These are phyloP conservation scores for Sebastes dallii DNA, from an alignment of 2,797 vertebrate genomes.

Conservation along the genomic window DNA sequence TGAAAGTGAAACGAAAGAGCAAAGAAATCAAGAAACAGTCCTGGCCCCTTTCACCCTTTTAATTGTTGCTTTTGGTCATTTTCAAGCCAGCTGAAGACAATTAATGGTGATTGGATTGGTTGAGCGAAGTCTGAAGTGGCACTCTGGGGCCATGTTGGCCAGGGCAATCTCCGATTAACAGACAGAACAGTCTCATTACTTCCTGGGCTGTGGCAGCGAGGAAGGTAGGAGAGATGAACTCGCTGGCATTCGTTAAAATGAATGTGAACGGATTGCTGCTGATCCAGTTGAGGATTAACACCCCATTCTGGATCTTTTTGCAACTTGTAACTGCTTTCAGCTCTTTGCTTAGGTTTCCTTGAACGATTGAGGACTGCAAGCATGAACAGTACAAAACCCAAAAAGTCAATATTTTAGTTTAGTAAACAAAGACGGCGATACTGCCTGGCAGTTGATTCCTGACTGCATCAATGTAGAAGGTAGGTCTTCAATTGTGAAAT, in stretches of 20 bases:
- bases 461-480: neutral
- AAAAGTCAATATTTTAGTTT: neutral
- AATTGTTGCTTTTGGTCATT: slow-evolving; percentile 64
- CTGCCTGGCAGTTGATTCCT: neutral
- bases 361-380: neutral
- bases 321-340: neutral
- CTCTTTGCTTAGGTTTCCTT: neutral
- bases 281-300: slow-evolving; percentile 7
- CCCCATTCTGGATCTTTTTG: neutral
- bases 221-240: slow-evolving; percentile 21
- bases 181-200: slow-evolving; percentile 73
- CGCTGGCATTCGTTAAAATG: slow-evolving; percentile 16
- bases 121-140: slow-evolving; percentile 48
- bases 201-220: slow-evolving; percentile 42
- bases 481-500: neutral
- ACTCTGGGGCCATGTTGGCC: slow-evolving; percentile 56
- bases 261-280: slow-evolving; percentile 14
- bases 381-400: too few species aligned
- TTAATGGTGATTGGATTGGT: slow-evolving; percentile 57
- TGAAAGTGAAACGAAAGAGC: neutral
- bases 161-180: slow-evolving; percentile 70
- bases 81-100: slow-evolving; percentile 64
- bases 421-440: neutral
- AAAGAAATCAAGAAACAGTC: neutral
- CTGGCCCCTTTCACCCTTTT: slow-evolving; percentile 15